Base-by-base conservation (phyloP, 2,888 invertebrate genomes). In the Ischnus inquisitorius region DNA sequence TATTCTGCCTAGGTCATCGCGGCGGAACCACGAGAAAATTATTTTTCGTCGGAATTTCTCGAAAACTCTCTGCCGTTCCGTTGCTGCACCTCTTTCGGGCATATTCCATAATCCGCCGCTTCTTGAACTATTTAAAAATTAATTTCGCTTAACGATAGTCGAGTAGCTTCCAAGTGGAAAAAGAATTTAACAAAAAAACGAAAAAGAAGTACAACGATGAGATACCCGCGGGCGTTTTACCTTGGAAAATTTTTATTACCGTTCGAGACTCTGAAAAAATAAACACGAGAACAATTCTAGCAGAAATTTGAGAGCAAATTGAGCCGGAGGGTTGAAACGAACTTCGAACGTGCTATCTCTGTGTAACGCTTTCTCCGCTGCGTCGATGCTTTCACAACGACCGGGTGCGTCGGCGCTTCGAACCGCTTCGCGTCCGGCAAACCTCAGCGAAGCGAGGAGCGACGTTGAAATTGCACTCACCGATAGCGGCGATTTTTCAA, bases 401-500 rank as follows among this genome's bases (percentile, higher is more conserved):
- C n/a, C 43, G 43, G 68, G 54, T 51, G 4, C 57, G 34, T 62
- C 41, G 41, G 19, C 48, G 65, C 25, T 8, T 57, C 41, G 51
- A 54, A 65, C 48, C 12, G 25, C 14, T 51, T 8, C 62, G 39
- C 12, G 14, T 65, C 54, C 16, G 43, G 62, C 51, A 25, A 41
- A 39, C 51, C 14, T 41, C 43, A 41, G 28, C 69, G 68, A 67
- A 34, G 75, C 19, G 77, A 65, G 67, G 43, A 60, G 67, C 46
- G 64, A 71, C 57, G 68, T 71, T 51, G 54, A 81, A 81, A 81
- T 76, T 76, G 81, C 76, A 76, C 64, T 76, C 22, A 16, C 46
- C 76, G 54, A 77, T 71, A 69, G 19, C 67, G 48, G 64, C 57
- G 57, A 71, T 76, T 76, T 81, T 76, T 71, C 76, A 81, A 81